phyloP scores from a whole-genome alignment of 2,888 invertebrate genomes.

The Stenodema calcarata region DNA sequence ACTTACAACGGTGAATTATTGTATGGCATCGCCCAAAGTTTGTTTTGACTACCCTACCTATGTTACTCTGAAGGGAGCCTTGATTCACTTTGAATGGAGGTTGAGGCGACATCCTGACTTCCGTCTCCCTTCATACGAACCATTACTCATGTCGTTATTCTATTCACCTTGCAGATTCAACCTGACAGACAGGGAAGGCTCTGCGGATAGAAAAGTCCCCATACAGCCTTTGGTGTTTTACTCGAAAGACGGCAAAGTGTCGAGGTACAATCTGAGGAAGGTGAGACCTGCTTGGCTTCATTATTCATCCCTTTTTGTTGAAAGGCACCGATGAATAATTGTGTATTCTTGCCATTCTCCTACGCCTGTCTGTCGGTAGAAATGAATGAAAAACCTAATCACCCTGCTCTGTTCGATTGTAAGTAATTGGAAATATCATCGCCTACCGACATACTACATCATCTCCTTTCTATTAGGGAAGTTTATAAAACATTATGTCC shows the following conservation, averaged over 20 bases:
- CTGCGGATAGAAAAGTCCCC: slow-evolving; percentile 93
- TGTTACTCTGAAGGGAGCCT: not conserved
- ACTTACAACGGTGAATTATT: not conserved
- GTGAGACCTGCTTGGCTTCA: slow-evolving; percentile 63
- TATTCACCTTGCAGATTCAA: slow-evolving; percentile 67
- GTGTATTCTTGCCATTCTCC: not conserved
- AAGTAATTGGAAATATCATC: too few relatives aligned
- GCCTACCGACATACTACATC: too few relatives aligned
- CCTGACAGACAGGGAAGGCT: slow-evolving; percentile 84
- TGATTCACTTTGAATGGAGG: not conserved
- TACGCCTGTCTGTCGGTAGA: too few relatives aligned
- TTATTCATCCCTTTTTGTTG: not conserved
- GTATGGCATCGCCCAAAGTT: not conserved
- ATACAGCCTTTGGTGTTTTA: slow-evolving; percentile 90
- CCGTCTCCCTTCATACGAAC: not conserved
- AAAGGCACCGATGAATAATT: not conserved
- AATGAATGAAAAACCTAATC: too few relatives aligned
- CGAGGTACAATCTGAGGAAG: slow-evolving; percentile 92
- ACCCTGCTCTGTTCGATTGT: too few relatives aligned
- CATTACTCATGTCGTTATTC: not conserved
- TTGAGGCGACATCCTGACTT: not conserved
- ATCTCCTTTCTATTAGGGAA: too few relatives aligned
- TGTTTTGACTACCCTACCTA: not conserved
- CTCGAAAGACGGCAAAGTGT: slow-evolving; percentile 86
- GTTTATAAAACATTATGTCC: too few relatives aligned